phyloP scores from a whole-genome alignment of 2,888 invertebrate genomes.

The Synanthedon vespiformis region DNA sequence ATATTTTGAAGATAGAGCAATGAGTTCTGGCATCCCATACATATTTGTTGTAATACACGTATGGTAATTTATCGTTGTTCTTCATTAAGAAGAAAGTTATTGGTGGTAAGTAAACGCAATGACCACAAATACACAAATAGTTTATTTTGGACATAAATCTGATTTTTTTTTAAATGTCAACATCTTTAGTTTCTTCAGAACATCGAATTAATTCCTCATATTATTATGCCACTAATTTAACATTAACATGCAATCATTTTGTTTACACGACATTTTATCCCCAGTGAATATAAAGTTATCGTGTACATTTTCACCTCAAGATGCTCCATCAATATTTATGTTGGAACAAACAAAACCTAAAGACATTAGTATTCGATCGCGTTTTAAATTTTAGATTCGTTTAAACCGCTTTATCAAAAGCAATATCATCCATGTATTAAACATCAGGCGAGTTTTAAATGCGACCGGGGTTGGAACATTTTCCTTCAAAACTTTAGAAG shows the following conservation, averaged over 20 bases:
- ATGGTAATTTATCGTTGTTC: too few relatives aligned
- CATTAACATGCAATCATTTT: not conserved
- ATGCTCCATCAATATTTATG: constrained; percentile 55
- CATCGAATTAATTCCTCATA: not conserved
- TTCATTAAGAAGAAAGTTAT: too few relatives aligned
- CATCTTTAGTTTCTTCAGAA: too few relatives aligned
- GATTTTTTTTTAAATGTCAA: too few relatives aligned
- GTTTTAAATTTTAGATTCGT: constrained; percentile 66
- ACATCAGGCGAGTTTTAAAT: constrained; percentile 62
- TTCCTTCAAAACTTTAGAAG: constrained; percentile 42
- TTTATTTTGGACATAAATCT: too few relatives aligned
- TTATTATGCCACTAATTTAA: not conserved
- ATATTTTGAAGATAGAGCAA: too few relatives aligned
- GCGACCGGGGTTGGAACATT: constrained; percentile 39
- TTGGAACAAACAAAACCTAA: constrained; percentile 54
- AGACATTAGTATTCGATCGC: constrained; percentile 60
- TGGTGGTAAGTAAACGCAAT: too few relatives aligned
- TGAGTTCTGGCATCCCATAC: too few relatives aligned
- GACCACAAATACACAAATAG: too few relatives aligned
- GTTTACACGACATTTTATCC: not conserved
- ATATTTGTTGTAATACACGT: too few relatives aligned
- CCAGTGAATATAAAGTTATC: not conserved
- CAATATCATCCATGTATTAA: constrained; percentile 66
- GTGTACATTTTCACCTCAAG: constrained; percentile 35
- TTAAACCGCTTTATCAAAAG: constrained; percentile 66